Base-by-base conservation (phyloP, 2,113 vertebrate genomes). In the Echinops telfairi region DNA sequence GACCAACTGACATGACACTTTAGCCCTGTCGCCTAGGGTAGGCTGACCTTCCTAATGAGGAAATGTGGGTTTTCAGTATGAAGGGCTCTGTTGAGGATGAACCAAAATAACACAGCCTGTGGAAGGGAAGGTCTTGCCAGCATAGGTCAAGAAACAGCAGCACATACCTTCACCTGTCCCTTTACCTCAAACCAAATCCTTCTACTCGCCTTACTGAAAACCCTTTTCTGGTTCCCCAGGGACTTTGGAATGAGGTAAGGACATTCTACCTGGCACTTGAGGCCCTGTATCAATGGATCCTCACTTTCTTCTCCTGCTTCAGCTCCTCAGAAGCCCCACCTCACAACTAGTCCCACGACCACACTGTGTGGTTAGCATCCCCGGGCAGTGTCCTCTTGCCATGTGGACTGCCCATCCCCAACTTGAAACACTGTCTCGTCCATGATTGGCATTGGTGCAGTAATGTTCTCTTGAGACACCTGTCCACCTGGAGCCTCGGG, bases 331-430 rank as follows among this genome's bases (percentile, higher is more conserved):
- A 20, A 68, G 36, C 33, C 16, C 75, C 20, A 22, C 16, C 36
- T 70, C 2, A 9, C 8, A 2, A 4, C 27, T 20, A 29, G 33
- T 12, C 53, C 36, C n/a, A 71, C 53, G 3, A 14, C 0, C 16
- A 43, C 15, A 31, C 1, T 23, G 2, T 29, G 31, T 0, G 4
- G 10, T 14, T 0, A 58, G 11, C 1, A 27, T 16, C 23, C 20
- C 15, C 20, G 15, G 14, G 1, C 5, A 31, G 70, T 6, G 29
- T n/a, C 6, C 19, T 60, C 47, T 6, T 10, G 10, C 7, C 2
- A 64, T 64, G 22, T 64, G 20, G 2, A 64, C 62, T 25, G 25
- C 27, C 62, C 62, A 6, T 62, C 60, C 62, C 8, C 8, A 64
- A 8, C 23, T 23, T 64, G 23, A 25, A 64, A 20, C 23, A 64